Evolutionary conservation across 2,113 vertebrate genomes (phyloP), one percentile per base, ranked within the genome.

Genomic region (Nematolebias whitei): DNA sequence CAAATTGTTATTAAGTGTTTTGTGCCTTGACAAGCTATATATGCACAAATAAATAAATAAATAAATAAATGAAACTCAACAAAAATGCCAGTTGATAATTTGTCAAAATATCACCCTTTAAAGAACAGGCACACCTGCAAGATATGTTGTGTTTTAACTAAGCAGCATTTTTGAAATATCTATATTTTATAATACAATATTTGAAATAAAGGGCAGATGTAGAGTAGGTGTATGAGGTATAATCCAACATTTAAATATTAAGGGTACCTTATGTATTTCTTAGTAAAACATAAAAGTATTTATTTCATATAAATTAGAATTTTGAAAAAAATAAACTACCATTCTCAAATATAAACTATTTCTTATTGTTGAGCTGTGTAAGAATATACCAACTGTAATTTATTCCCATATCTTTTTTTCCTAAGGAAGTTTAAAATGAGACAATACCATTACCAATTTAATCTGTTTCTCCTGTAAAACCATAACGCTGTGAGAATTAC

Each of bases 371-470:
- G 43, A 44, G 8, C 43, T 2, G 18, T 2, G 43, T 44, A 44
- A 18, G 43, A 16, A 18, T 15, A n/a, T 15, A 44, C 41, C 3
- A 3, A 44, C 15, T 16, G 8, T 19, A 18, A 20, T 20, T 20
- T 47, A 19, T 20, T n/a, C 4, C n/a, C 44, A 47, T 12, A 47
- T 47, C 15, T 47, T 12, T 47, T 20, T 47, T 12, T 47, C 12
- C 44, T 12, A n/a, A 47, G 10, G n/a, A 47, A 47, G 44, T 47
- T 20, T 47, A 47, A 47, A 47, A 47, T 47, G 44, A 20, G 44
- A 47, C n/a, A 47, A 47, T 20, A 47, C 44, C 44, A 47, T 47
- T 47, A 47, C 44, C 44, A 47, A 47, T 47, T 20, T 12, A 47
- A 47, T 47, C 9, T 47, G 44, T 47, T 47, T 47, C 44, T 47